Base-by-base conservation (phyloP, 2,888 invertebrate species). In the Crematogaster levior region DNA sequence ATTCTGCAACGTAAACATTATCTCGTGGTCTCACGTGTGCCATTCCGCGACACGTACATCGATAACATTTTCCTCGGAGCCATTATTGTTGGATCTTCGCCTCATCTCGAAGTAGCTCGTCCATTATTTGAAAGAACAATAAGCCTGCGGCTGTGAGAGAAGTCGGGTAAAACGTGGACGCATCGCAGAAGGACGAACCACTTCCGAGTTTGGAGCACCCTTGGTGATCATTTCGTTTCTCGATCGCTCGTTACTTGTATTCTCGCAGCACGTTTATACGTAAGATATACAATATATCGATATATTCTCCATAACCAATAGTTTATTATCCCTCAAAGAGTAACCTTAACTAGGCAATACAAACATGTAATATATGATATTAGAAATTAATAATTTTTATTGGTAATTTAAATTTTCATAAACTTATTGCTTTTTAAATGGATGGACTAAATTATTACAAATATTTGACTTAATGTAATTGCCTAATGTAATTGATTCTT, bases 11-110 rank as follows among this genome's bases (percentile, higher is more conserved):
- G 43, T 34, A 56, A 68, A 70, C 56, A 68, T 24, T 56, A 70
- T 77, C 24, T 15, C 77, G 40, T 77, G 66, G 51, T 68, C 70
- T 56, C 77, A 30, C 24, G 70, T 79, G 77, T 56, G 34, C 40
- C 24, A 56, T 79, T 79, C 24, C 3, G 30, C 70, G 77, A 79
- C 70, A 70, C 77, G 56, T 43, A 56, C 68, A 79, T 34, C 30
- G 77, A 58, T 46, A 70, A 70, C 68, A 70, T 79, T 79, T 80
- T 84, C 73, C 60, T 34, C 75, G n/a, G 3, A 81, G 86, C 84
- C 84, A 84, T 87, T 88, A 88, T 74, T 68, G 37, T 53, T 34
- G 81, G 75, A 82, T 82, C 80, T 48, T 48, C 80, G 73, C 79
- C 80, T 82, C 34, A 86, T 81, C 82, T 65, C 58, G 70, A 75